Base-by-base conservation (phyloP, 2,113 vertebrate species). In the Pao palembangensis region DNA sequence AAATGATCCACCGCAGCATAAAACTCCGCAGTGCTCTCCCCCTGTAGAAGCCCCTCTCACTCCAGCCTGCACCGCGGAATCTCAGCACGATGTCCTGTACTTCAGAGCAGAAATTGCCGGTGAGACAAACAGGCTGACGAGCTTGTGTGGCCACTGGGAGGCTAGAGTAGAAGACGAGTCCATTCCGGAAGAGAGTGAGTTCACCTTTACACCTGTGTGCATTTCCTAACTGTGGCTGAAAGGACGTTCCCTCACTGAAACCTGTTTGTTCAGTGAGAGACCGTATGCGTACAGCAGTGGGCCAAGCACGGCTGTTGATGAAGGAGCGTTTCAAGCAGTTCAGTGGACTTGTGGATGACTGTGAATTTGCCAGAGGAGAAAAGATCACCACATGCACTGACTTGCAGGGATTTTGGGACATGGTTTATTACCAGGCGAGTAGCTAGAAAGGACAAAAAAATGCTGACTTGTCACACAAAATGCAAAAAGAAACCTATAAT, bases 351-450 rank as follows among this genome's bases (percentile, higher is more conserved):
- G 92, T 99, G 53, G 92, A 97, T n/a, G 91, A 98, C 8, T 99
- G 96, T 43, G 93, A 98, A 38, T 91, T 97, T 31, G 86, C 90
- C 53, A 71, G 73, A 2, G 95, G 96, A 8, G 92, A 95, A 81
- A 98, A 94, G 73, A 79, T 94, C 79, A 98, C 93, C 0, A 98
- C 90, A 0, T 96, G 93, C 71, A 85, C 87, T 1, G 97, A 99
- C 75, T 84, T 99, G 58, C 94, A 96, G 80, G 97, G 97, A n/a
- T 99, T 99, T 87, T 98, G 97, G 97, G 97, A 99, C 76, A 98
- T 99, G 96, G 77, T 99, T 61, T 91, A 87, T 51, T 91, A 69
- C 78, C 90, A 92, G 81, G 90, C 83, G 1, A 55, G 47, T 6
- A 0, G 17, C 13, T 17, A 10, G 10, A 18, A n/a, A 5, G 1